Conservation (phyloP, 2,797 vertebrate genomes). For the Tapera naevia region DNA sequence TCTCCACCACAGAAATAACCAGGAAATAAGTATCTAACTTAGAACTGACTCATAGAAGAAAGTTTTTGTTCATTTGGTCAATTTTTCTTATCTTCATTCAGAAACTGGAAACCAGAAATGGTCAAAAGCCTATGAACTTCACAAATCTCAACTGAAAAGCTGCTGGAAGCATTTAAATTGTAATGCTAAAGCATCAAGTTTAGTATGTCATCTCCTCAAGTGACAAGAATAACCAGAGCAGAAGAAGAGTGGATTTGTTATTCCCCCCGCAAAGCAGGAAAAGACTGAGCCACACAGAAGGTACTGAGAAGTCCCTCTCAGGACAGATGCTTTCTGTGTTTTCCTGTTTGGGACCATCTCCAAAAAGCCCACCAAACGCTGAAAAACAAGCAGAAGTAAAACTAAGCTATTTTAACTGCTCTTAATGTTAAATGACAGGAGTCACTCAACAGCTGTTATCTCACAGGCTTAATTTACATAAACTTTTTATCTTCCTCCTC, state of each 20-base stretch:
- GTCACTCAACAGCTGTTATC: not conserved
- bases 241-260: not conserved
- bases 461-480: not conserved
- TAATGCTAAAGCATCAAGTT: not conserved
- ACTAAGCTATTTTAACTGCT: not conserved
- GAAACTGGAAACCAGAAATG: not conserved
- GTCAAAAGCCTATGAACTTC: not conserved
- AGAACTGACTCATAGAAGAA: not conserved
- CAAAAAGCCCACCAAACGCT: not conserved
- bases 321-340: no score
- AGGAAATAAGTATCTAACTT: not conserved
- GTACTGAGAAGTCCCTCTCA: not conserved
- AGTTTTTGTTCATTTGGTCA: not conserved
- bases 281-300: not conserved
- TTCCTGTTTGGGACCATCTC: not conserved
- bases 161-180: not conserved
- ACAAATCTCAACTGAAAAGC: not conserved
- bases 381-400: not conserved
- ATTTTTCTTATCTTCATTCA: not conserved
- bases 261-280: not conserved
- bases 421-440: not conserved
- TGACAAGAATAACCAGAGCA: not conserved
- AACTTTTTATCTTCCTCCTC: not conserved
- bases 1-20: not conserved
- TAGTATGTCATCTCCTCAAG: not conserved